Evolutionary conservation across 2,113 vertebrate species (phyloP).

Genomic region (Rhinoptilus africanus): DNA sequence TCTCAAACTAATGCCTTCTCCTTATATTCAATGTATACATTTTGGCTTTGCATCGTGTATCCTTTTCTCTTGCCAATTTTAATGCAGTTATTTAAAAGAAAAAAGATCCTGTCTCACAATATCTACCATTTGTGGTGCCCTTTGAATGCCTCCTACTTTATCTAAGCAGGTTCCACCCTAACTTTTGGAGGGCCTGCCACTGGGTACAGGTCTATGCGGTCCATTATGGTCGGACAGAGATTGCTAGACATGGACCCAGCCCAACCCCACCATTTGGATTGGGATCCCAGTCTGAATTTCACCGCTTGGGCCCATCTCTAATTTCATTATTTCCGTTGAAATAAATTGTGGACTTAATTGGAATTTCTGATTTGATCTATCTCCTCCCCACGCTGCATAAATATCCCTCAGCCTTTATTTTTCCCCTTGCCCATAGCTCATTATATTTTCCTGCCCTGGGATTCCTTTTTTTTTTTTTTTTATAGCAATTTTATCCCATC

Average conservation of each 20-base stretch:
- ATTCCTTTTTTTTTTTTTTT: background rate
- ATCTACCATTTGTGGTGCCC: background rate
- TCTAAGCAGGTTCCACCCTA: background rate
- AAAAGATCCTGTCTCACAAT: background rate
- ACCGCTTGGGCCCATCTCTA: background rate
- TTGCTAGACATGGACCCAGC: background rate
- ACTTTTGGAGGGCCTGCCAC: background rate
- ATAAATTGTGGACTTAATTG: constrained; percentile 66
- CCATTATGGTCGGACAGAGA: background rate
- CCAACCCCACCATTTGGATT: fast-evolving
- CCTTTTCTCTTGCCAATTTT: background rate
- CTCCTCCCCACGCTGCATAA: background rate
- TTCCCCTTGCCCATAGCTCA: constrained; percentile 66
- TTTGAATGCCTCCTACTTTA: background rate
- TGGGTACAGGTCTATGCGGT: background rate
- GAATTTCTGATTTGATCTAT: constrained; percentile 40
- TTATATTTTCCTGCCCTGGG: constrained; percentile 67
- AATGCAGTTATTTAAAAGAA: background rate
- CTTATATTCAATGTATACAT: background rate
- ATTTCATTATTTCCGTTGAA: constrained; percentile 53
- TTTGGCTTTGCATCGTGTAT: background rate
- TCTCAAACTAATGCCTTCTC: background rate
- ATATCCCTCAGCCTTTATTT: constrained; percentile 62
- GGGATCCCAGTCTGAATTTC: background rate
- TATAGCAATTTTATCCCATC: constrained; percentile 66